Conservation (phyloP, 2,113 vertebrate species). For the Lamprotornis superbus region DNA sequence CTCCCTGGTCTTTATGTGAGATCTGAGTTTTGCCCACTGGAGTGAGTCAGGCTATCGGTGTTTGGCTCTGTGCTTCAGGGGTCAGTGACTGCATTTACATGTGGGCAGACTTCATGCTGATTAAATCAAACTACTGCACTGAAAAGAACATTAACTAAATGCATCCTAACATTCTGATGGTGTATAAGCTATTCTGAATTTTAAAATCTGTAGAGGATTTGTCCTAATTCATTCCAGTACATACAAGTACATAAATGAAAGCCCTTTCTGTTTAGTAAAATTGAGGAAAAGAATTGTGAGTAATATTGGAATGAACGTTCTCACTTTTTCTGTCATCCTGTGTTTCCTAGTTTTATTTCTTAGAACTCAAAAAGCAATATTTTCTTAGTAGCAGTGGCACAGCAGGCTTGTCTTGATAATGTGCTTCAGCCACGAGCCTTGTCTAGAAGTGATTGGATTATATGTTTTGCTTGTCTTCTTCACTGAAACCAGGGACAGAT, state of each 20-base stretch:
- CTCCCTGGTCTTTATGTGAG: background rate
- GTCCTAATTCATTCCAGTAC: background rate
- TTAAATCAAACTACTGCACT: conserved; percentile 32
- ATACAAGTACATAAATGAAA: background rate
- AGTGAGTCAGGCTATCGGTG: background rate
- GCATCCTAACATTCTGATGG: background rate
- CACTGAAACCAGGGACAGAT: background rate
- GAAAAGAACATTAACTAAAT: conserved; percentile 31
- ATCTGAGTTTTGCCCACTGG: background rate
- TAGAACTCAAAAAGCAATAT: background rate
- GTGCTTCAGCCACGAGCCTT: background rate
- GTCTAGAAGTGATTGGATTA: background rate
- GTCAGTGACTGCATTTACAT: conserved; percentile 17
- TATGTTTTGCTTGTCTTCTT: background rate
- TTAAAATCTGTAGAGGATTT: conserved; percentile 10
- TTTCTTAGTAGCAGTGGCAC: background rate
- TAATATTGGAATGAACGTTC: background rate
- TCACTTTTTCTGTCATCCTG: background rate
- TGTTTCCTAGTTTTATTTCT: background rate
- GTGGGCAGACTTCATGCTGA: conserved; percentile 15
- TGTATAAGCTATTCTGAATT: background rate
- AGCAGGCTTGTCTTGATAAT: background rate
- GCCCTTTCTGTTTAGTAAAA: background rate
- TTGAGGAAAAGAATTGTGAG: background rate
- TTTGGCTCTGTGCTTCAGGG: background rate